Conservation (phyloP, 2,888 invertebrate species). For the Xylota sylvarum region DNA sequence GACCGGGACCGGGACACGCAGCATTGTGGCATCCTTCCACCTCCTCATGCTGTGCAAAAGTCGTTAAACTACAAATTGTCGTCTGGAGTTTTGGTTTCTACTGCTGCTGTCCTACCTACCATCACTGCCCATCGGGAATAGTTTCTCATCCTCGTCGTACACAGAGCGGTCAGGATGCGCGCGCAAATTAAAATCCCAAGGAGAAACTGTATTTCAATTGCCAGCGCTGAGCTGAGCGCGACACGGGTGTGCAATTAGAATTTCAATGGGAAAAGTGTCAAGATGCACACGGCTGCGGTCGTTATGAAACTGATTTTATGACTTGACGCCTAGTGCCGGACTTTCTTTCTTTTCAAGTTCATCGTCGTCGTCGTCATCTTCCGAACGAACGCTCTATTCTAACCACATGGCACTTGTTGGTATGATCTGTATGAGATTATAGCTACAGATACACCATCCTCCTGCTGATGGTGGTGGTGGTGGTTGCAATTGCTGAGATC, state of each 20-base stretch:
- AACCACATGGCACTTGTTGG: conserved; percentile 24
- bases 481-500: conserved; percentile 51
- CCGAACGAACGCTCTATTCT: too few relatives aligned
- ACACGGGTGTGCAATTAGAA: conserved; percentile 74
- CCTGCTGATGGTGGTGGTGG: conserved; percentile 1
- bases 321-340: conserved; percentile 61
- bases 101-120: conserved; percentile 30
- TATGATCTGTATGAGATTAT: conserved; percentile 61
- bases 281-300: conserved; percentile 58
- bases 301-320: conserved; percentile 69
- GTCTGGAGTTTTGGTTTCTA: conserved; percentile 64
- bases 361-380: conserved; percentile 43
- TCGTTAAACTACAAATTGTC: conserved; percentile 74
- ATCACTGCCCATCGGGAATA: conserved; percentile 39
- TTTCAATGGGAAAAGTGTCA: conserved; percentile 74
- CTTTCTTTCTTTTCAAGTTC: conserved; percentile 70
- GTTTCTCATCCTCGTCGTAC: conserved; percentile 35
- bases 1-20: not conserved
- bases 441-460: not conserved
- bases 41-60: conserved; percentile 76
- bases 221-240: conserved; percentile 55
- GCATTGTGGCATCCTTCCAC: conserved; percentile 59
- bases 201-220: conserved; percentile 68
- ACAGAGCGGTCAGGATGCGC: conserved; percentile 21
- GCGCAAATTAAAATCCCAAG: conserved; percentile 67